phyloP scores from a whole-genome alignment of 2,888 invertebrate species.

The Tipula unca region DNA sequence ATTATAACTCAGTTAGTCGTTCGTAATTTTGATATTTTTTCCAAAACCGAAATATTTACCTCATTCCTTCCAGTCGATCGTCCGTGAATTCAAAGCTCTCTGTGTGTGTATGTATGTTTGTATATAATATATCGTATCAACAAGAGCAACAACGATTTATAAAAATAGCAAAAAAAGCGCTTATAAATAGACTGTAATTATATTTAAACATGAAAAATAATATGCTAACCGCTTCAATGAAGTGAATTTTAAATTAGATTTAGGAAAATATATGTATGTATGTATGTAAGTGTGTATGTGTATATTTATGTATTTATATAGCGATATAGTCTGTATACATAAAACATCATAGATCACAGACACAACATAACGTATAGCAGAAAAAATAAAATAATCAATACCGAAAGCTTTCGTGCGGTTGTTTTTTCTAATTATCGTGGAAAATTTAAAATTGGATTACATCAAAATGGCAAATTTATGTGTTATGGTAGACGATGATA shows the following conservation, averaged over 20 bases:
- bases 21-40: not conserved
- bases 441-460: not conserved
- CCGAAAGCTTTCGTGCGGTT: not conserved
- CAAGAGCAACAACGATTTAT: not conserved
- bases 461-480: not conserved
- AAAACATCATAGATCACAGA: slow-evolving; percentile 8
- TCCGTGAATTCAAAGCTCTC: not conserved
- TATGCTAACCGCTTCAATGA: not conserved
- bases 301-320: not conserved
- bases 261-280: not conserved
- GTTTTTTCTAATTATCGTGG: not conserved
- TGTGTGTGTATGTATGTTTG: not conserved
- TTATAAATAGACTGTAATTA: not conserved
- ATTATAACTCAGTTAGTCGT: not conserved
- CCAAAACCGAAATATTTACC: not conserved
- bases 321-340: not conserved
- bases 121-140: not conserved
- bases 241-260: not conserved
- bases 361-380: not conserved
- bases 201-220: not conserved
- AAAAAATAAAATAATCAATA: not conserved
- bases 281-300: not conserved
- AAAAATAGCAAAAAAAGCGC: not conserved
- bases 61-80: not conserved
- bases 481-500: not conserved